Evolutionary conservation across 1,140 invertebrate species (phyloP).

Genomic region (Aricia agestis): DNA sequence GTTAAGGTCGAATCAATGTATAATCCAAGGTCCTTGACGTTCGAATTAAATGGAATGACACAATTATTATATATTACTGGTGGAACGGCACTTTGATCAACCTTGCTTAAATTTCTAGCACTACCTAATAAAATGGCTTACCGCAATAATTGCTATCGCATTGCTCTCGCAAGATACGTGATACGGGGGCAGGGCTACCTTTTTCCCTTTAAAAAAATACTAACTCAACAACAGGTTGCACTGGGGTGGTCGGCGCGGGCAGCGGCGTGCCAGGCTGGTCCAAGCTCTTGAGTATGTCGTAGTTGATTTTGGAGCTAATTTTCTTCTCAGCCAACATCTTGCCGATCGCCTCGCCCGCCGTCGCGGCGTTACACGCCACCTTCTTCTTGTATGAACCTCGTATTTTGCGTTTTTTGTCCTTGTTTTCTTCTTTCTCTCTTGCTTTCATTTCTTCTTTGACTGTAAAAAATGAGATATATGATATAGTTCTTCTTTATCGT

Average conservation of each 20-base stretch:
- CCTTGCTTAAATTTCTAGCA: too few species aligned
- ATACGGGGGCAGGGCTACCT: too few species aligned
- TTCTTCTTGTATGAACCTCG: slow-evolving; percentile 77
- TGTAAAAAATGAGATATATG: slow-evolving; percentile 42
- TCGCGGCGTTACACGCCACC: slow-evolving; percentile 80
- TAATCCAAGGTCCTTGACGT: too few species aligned
- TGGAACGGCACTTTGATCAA: too few species aligned
- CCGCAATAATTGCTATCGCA: too few species aligned
- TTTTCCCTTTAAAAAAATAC: slow-evolving; percentile 19
- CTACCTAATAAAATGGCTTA: too few species aligned
- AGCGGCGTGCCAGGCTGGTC: slow-evolving; percentile 74
- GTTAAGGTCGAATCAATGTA: too few species aligned
- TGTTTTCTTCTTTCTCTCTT: slow-evolving; percentile 86
- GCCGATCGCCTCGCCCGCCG: slow-evolving; percentile 94
- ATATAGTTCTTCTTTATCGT: too few species aligned
- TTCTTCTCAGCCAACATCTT: slow-evolving; percentile 97
- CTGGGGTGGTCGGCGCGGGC: slow-evolving; percentile 28
- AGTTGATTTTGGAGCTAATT: slow-evolving; percentile 98
- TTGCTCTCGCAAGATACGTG: too few species aligned
- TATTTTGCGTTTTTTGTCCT: slow-evolving; percentile 83
- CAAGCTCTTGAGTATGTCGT: slow-evolving; percentile 94
- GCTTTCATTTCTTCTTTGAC: slow-evolving; percentile 87
- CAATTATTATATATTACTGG: too few species aligned
- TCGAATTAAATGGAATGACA: too few species aligned
- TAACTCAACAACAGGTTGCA: slow-evolving; percentile 34